phyloP scores from a whole-genome alignment of 2,113 vertebrate genomes.

The Forbesichthys agassizii region DNA sequence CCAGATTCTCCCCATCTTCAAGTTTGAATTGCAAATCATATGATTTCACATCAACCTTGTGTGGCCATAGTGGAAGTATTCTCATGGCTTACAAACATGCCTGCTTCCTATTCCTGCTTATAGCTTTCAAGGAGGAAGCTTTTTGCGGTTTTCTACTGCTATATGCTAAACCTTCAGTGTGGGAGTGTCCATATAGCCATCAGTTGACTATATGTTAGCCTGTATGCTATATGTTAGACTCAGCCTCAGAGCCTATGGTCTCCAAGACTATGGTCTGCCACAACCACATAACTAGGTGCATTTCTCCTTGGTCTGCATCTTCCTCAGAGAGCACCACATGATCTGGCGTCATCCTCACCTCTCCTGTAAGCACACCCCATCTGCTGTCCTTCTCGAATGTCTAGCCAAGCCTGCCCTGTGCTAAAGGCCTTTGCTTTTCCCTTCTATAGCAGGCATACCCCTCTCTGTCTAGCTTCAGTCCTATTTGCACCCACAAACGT shows the following conservation, averaged over 20 bases:
- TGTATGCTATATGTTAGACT: not conserved
- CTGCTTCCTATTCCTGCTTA: conserved; percentile 24
- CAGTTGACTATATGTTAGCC: conserved; percentile 1
- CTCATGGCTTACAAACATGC: conserved; percentile 27
- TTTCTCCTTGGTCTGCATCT: not conserved
- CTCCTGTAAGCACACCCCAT: not conserved
- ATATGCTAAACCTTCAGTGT: conserved; percentile 18
- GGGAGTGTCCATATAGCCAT: conserved; percentile 23
- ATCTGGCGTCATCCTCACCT: not conserved
- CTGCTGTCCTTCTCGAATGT: not conserved
- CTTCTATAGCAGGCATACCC: not conserved
- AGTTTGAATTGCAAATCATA: conserved; percentile 15
- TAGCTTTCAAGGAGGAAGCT: conserved; percentile 30
- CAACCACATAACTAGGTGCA: not conserved
- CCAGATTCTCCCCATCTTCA: conserved; percentile 25
- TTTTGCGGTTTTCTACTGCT: conserved; percentile 26
- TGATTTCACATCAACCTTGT: conserved; percentile 25
- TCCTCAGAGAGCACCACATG: not conserved
- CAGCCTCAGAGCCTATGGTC: not conserved
- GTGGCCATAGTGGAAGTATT: conserved; percentile 14
- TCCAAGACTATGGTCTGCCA: not conserved
- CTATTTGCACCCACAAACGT: not conserved
- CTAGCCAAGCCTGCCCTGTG: not conserved
- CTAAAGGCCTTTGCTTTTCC: not conserved
- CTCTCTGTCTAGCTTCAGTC: not conserved